These are phyloP conservation scores for Microvelia longipes DNA, from an alignment of 1,140 invertebrate genomes.

Conservation along the genomic window DNA sequence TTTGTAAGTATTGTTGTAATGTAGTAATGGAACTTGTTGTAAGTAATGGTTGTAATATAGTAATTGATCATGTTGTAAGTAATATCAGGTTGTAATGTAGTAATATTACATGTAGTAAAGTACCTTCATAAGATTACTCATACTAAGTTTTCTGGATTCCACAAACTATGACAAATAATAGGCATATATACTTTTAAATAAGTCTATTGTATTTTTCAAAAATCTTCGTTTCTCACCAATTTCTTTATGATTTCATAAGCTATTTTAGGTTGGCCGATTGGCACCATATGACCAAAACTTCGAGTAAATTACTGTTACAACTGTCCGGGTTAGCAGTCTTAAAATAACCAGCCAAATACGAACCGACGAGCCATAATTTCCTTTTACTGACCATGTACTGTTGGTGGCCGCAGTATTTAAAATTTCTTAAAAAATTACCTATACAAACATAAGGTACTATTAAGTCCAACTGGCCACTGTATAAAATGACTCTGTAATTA, in stretches of 20 bases:
- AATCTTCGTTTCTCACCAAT: constrained; percentile 46
- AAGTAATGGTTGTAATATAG: too few relatives aligned
- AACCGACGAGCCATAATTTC: constrained; percentile 20
- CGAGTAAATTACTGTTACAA: constrained; percentile 41
- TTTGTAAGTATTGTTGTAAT: too few relatives aligned
- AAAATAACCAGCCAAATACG: not conserved
- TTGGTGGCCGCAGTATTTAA: constrained; percentile 48
- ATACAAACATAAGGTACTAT: constrained; percentile 67
- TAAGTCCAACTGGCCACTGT: constrained; percentile 63
- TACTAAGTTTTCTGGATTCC: too few relatives aligned
- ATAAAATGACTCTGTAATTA: constrained; percentile 52
- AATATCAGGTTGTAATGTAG: too few relatives aligned
- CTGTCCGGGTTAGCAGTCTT: constrained; percentile 20
- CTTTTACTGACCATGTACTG: constrained; percentile 46
- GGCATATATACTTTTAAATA: too few relatives aligned
- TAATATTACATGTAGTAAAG: too few relatives aligned
- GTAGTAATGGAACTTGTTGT: too few relatives aligned
- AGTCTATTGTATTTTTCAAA: too few relatives aligned
- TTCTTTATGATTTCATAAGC: constrained; percentile 57
- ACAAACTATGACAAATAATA: too few relatives aligned
- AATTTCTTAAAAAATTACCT: constrained; percentile 40
- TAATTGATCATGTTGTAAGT: too few relatives aligned
- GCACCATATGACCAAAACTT: constrained; percentile 78
- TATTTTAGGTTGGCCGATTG: constrained; percentile 63
- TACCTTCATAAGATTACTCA: too few relatives aligned